Conservation (phyloP, 2,797 vertebrate species). For the Sebastes trivittatus region DNA sequence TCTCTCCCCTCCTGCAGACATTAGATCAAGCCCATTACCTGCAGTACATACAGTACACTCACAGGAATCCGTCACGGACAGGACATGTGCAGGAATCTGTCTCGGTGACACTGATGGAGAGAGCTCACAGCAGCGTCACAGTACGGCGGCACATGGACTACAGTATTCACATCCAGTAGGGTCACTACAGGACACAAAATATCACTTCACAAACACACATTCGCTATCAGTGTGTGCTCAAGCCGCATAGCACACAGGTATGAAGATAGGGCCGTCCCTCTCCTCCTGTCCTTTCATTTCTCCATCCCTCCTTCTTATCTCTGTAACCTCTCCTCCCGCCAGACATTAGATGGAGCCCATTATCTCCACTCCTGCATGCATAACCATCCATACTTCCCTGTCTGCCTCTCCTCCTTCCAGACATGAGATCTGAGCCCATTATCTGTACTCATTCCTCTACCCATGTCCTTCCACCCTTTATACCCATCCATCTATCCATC, state of each 20-base stretch:
- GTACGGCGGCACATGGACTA: not conserved
- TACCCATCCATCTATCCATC: constrained; percentile 14
- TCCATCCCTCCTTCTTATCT: constrained; percentile 45
- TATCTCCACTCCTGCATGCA: constrained; percentile 50
- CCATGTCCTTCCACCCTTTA: constrained; percentile 22
- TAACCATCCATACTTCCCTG: constrained; percentile 25
- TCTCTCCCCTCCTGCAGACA: constrained; percentile 32
- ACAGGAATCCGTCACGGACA: constrained; percentile 42
- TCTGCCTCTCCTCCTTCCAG: constrained; percentile 43
- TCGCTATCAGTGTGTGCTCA: constrained; percentile 1
- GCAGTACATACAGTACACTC: constrained; percentile 45
- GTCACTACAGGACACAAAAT: not conserved
- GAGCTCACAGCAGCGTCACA: not conserved
- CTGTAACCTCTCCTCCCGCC: constrained; percentile 51
- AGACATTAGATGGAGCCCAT: constrained; percentile 62
- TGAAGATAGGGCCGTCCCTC: constrained; percentile 1
- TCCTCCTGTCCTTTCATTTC: constrained; percentile 37
- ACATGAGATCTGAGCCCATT: constrained; percentile 55
- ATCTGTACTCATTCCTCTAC: constrained; percentile 46
- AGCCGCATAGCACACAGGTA: constrained; percentile 10
- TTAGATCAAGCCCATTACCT: constrained; percentile 65
- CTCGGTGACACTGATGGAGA: constrained; percentile 42
- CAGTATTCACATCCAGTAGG: not conserved
- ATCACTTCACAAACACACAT: constrained; percentile 11
- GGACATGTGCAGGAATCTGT: constrained; percentile 42